Percentiles rank a stretch among this genome's conserved stretches.
These are phyloP conservation scores for Temnothorax nylanderi DNA, from an alignment of 1,140 invertebrate genomes.

Conservation along the genomic window DNA sequence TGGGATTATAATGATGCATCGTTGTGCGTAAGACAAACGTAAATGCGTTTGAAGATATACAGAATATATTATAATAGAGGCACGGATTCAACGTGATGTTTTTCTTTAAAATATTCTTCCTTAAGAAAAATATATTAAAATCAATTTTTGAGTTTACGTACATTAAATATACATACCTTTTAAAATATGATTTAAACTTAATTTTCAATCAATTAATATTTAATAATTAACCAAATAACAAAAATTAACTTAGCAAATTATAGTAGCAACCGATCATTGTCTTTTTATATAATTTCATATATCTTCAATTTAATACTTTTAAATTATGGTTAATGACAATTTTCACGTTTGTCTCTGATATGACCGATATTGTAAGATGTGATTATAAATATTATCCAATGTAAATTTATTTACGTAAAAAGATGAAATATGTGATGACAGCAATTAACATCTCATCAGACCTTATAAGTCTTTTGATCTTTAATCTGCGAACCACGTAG, in stretches of 20 bases:
- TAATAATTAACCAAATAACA: neutral
- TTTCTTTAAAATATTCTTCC: neutral
- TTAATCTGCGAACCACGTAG: neutral
- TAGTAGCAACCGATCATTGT: neutral
- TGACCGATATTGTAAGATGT: neutral
- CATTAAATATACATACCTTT: neutral
- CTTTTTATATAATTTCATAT: neutral
- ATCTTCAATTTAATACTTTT: neutral
- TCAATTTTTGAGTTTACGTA: neutral
- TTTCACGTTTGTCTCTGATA: neutral
- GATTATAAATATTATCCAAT: neutral
- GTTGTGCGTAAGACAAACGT: neutral
- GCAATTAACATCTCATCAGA: constrained; percentile 23
- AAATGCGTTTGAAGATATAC: neutral
- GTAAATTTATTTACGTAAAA: neutral
- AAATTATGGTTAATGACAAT: no score
- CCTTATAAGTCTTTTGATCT: constrained; percentile 26
- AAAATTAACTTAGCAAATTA: neutral
- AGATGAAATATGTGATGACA: neutral
- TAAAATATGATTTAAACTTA: neutral
- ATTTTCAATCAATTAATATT: neutral
- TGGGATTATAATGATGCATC: neutral
- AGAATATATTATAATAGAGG: neutral
- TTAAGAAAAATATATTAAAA: neutral
- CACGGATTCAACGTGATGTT: neutral